Percentiles rank a stretch among this genome's conserved stretches.
These are phyloP conservation scores for Dermolepida albohirtum DNA, from an alignment of 2,888 invertebrate genomes.

Conservation along the genomic window DNA sequence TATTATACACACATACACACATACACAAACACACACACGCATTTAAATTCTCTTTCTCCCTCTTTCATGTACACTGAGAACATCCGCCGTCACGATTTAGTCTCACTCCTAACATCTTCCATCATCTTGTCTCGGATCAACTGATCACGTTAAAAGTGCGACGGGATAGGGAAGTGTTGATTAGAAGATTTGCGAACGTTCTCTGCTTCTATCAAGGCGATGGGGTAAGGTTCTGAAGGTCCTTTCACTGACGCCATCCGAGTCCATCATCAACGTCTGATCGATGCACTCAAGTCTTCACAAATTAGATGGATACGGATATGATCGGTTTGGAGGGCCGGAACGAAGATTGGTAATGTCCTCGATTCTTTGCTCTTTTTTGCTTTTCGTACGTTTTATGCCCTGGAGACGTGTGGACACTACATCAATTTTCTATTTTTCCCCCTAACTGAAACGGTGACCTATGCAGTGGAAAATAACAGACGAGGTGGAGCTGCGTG, in stretches of 20 bases:
- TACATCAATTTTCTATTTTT: slow-evolving; percentile 9
- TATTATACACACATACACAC: neutral
- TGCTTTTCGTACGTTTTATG: neutral
- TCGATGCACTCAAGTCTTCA: slow-evolving; percentile 31
- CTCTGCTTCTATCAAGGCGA: slow-evolving; percentile 11
- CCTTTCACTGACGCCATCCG: slow-evolving; percentile 24
- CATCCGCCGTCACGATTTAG: slow-evolving; percentile 14
- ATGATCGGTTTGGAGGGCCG: slow-evolving; percentile 32
- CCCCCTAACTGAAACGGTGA: neutral
- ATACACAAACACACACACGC: too few species aligned
- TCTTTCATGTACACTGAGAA: too few species aligned
- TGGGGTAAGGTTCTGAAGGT: slow-evolving; percentile 10
- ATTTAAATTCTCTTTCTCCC: neutral
- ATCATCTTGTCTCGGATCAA: slow-evolving; percentile 42
- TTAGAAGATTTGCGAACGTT: slow-evolving; percentile 44
- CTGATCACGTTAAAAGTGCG: slow-evolving; percentile 43
- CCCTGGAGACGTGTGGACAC: neutral
- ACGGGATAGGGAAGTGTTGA: slow-evolving; percentile 42
- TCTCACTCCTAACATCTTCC: slow-evolving; percentile 37
- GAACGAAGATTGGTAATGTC: slow-evolving; percentile 31
- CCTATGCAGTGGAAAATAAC: slow-evolving; percentile 13
- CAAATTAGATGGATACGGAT: slow-evolving; percentile 41
- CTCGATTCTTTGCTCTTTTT: neutral
- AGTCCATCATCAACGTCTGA: slow-evolving; percentile 28
- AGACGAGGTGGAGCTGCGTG: neutral